Evolutionary conservation across 2,888 invertebrate species (phyloP).

Genomic region (Rhyacophila evoluta): DNA sequence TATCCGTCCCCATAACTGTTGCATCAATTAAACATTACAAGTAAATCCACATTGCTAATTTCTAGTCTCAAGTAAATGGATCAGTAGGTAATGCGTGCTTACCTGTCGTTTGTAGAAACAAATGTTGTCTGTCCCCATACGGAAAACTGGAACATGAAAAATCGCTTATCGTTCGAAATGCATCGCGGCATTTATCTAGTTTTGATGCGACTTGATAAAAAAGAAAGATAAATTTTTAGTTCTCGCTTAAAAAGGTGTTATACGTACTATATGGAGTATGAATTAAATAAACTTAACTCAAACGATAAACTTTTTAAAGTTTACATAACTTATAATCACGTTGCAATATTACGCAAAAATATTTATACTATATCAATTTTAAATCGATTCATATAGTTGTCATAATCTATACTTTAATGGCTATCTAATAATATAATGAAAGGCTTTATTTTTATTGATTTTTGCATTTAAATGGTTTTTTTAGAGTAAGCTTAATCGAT

Average conservation of each 20-base stretch:
- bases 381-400: no score
- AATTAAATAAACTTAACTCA: no score
- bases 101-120: background rate
- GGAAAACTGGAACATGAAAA: background rate
- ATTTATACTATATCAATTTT: no score
- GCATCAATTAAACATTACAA: background rate
- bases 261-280: background rate
- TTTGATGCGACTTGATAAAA: background rate
- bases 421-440: no score
- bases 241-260: background rate
- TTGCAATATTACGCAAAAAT: no score
- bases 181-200: background rate
- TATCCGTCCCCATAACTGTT: background rate
- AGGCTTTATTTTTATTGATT: no score
- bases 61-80: background rate
- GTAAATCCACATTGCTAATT: conserved; percentile 2
- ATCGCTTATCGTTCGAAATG: background rate
- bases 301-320: no score
- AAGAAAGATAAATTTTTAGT: background rate
- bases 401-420: no score
- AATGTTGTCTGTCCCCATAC: background rate
- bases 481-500: no score
- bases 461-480: no score
- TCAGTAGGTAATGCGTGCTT: conserved; percentile 18
- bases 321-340: no score